Base-by-base conservation (phyloP, 2,888 invertebrate species). In the Macaria notata region DNA sequence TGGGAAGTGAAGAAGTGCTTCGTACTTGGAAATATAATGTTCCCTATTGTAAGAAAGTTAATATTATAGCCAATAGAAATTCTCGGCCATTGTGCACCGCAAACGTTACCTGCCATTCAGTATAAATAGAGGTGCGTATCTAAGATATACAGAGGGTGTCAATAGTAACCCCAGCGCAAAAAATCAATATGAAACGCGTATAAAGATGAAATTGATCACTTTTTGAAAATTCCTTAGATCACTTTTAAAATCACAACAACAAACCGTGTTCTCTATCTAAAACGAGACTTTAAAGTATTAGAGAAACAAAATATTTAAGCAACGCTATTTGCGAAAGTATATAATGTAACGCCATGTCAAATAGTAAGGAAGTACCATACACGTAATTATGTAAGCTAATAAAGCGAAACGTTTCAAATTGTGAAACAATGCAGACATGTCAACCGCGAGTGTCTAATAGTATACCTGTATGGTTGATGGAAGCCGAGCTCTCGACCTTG, bases 21-120 rank as follows among this genome's bases (percentile, higher is more conserved):
- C 78, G 80, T 85, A 84, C 87, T 86, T 84, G 83, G 87, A 88
- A 88, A 85, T 88, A 89, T 87, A 89, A 89, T 89, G 88, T 84
- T 81, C 77, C 78, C 81, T 72, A 76, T 90, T 90, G 87, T 90
- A 70, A 66, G 78, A 81, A 84, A 89, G 89, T 90, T 90, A 89
- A 90, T 89, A 90, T 88, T 88, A 86, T 84, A 87, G 83, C 81
- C 82, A 83, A 84, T 86, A 83, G 78, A 86, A 86, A 83, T 86
- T 82, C 83, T 76, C 72, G 75, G 69, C 81, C 72, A 82, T 89
- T 91, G 88, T 87, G 70, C 63, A 69, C 74, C 72, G 71, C 78
- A 78, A 82, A 79, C 73, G 70, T 85, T 90, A 90, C 90, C 90
- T 91, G 89, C 79, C 64, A 63, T 76, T 85, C 74, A 79, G 83